Base-by-base conservation (phyloP, 1,140 invertebrate genomes). In the Ips nitidus region DNA sequence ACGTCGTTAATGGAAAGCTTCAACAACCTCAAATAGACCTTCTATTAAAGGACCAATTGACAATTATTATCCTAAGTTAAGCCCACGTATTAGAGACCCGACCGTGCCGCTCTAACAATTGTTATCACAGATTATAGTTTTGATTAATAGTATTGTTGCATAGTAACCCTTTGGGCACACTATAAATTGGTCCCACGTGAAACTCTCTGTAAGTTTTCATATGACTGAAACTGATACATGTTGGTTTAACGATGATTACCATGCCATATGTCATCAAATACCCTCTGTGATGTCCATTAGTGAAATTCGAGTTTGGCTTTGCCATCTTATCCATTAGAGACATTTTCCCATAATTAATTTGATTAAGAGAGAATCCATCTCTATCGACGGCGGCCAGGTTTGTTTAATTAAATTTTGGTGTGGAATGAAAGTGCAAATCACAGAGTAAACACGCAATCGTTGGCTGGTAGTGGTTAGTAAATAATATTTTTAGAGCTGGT, bases 71-170 rank as follows among this genome's bases (percentile, higher is more conserved):
- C 52, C 52, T 37, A 36, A 55, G 52, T 37, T 36, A 8, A 8
- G 22, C 45, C 45, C 2, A 22, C 2, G 45, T 50, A 50, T 50
- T 50, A 50, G 45, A 22, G 22, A 50, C 45, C 7, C 45, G 6
- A 50, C 45, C 45, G 45, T 50, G 3, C 45, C 7, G 45, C 22
- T 50, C 6, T 50, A 50, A 50, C 45, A 50, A 50, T 50, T 50
- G 45, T 50, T 50, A 50, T 50, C 45, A 22, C 22, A 50, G 45
- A 50, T 50, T 50, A 50, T 5, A 55, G 5, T 36, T 55, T 55
- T 55, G 52, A 55, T 55, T 55, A 55, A 55, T 55, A 5, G 52
- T 55, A 55, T 55, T 55, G 52, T 55, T 55, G n/a, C 37, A 37
- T 37, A 36, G 5, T 37, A 6, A 37, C n/a, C 36, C 8, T 55